phyloP scores from a whole-genome alignment of 2,888 invertebrate species.

The Cosmia pyralina region DNA sequence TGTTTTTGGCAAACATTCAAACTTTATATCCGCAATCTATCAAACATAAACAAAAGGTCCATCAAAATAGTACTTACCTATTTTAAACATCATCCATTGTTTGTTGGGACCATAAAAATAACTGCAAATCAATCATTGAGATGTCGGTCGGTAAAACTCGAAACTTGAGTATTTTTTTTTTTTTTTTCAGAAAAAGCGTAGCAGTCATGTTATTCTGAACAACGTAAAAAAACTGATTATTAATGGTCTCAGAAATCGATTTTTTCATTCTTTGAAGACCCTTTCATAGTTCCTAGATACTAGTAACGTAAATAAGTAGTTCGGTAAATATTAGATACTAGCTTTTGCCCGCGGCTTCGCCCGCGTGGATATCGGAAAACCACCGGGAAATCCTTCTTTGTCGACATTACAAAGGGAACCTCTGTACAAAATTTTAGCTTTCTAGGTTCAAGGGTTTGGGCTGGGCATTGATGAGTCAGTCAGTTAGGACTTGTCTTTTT shows the following conservation, averaged over 20 bases:
- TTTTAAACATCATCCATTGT: conserved; percentile 31
- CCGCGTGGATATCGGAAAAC: no score
- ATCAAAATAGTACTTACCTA: conserved; percentile 3
- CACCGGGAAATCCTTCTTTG: no score
- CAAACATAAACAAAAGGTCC: conserved; percentile 40
- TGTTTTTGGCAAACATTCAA: conserved; percentile 52
- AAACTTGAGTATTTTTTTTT: background rate
- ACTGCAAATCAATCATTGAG: conserved; percentile 17
- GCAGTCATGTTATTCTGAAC: background rate
- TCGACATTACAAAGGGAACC: no score
- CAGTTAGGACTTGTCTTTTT: no score
- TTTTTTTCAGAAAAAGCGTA: background rate
- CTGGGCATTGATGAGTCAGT: no score
- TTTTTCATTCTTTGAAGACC: background rate
- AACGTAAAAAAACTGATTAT: background rate
- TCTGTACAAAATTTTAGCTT: no score
- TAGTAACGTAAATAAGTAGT: conserved; percentile 16
- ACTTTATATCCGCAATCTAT: conserved; percentile 29
- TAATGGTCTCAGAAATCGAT: background rate
- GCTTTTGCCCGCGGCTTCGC: no score
- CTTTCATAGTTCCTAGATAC: background rate
- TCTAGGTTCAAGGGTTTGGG: no score
- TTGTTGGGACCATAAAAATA: conserved; percentile 5
- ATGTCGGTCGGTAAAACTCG: conserved; percentile 1
- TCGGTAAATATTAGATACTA: conserved; percentile 21